phyloP scores from a whole-genome alignment of 2,888 invertebrate species.

The Drosophila limbata region DNA sequence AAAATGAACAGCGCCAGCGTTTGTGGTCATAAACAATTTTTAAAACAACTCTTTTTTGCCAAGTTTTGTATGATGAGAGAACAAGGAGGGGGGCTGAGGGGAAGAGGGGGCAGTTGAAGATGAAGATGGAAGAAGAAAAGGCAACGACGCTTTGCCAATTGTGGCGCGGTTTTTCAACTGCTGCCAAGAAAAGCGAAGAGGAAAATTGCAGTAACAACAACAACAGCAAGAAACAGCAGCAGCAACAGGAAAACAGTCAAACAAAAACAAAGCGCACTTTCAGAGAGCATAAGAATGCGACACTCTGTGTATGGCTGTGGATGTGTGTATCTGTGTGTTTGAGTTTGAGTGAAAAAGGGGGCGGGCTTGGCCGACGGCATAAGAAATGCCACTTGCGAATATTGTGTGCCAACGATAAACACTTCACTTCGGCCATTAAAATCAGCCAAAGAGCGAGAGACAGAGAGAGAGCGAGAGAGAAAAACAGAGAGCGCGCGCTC shows the following conservation, averaged over 20 bases:
- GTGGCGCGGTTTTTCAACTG: conserved; percentile 79
- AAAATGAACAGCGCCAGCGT: conserved; percentile 76
- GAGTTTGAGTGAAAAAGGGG: conserved; percentile 63
- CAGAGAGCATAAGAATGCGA: conserved; percentile 60
- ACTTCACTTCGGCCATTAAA: conserved; percentile 86
- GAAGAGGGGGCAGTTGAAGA: conserved; percentile 25
- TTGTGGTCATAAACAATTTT: conserved; percentile 75
- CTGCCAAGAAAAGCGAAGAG: conserved; percentile 73
- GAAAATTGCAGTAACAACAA: conserved; percentile 64
- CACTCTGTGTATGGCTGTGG: conserved; percentile 33
- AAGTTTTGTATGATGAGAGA: conserved; percentile 56
- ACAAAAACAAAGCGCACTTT: conserved; percentile 54
- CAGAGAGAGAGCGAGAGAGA: conserved; percentile 39
- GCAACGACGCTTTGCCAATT: conserved; percentile 71
- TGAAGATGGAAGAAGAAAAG: conserved; percentile 38
- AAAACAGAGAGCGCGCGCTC: conserved; percentile 45
- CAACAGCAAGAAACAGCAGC: conserved; percentile 32
- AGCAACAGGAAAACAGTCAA: conserved; percentile 68
- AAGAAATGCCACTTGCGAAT: conserved; percentile 83
- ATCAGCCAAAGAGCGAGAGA: conserved; percentile 67
- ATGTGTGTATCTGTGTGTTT: conserved; percentile 39
- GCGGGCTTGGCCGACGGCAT: conserved; percentile 73
- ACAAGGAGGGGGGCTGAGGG: background rate
- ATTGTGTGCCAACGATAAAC: conserved; percentile 85
- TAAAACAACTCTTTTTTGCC: conserved; percentile 81